phyloP scores from a whole-genome alignment of 2,888 invertebrate species.

The Epirrhoe alternata region DNA sequence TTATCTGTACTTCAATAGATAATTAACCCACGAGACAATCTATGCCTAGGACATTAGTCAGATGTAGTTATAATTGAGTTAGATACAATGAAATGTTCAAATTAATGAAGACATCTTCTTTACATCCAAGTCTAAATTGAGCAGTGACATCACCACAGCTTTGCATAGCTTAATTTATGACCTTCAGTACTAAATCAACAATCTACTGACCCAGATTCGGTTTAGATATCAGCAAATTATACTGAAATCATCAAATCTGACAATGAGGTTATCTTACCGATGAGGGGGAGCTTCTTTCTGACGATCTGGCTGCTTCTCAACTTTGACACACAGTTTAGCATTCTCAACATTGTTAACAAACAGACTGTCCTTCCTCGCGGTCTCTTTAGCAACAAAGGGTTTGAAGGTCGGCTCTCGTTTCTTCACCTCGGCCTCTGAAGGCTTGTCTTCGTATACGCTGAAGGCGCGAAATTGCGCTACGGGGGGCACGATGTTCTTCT shows the following conservation, averaged over 20 bases:
- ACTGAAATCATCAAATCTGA: slow-evolving; percentile 16
- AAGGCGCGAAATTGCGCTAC: slow-evolving; percentile 91
- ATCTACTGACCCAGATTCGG: slow-evolving; percentile 13
- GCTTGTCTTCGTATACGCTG: slow-evolving; percentile 89
- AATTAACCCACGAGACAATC: too few relatives aligned
- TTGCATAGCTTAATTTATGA: slow-evolving; percentile 1
- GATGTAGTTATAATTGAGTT: too few relatives aligned
- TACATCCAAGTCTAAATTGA: neutral
- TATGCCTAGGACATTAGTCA: too few relatives aligned
- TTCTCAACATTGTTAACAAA: slow-evolving; percentile 69
- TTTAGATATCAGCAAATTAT: neutral
- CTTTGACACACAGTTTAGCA: slow-evolving; percentile 67
- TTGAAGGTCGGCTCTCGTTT: slow-evolving; percentile 76
- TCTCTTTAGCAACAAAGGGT: slow-evolving; percentile 75
- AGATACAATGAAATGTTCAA: too few relatives aligned
- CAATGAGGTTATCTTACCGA: slow-evolving; percentile 52
- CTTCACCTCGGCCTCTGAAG: slow-evolving; percentile 74
- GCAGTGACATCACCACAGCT: neutral
- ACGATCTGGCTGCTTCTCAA: slow-evolving; percentile 68
- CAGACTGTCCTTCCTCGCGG: slow-evolving; percentile 67
- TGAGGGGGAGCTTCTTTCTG: slow-evolving; percentile 60
- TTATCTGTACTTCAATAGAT: too few relatives aligned
- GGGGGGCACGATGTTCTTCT: slow-evolving; percentile 83
- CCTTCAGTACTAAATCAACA: neutral
- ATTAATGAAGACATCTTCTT: neutral